Conservation (phyloP, 2,888 invertebrate species). For the Dexiosoma caninum region DNA sequence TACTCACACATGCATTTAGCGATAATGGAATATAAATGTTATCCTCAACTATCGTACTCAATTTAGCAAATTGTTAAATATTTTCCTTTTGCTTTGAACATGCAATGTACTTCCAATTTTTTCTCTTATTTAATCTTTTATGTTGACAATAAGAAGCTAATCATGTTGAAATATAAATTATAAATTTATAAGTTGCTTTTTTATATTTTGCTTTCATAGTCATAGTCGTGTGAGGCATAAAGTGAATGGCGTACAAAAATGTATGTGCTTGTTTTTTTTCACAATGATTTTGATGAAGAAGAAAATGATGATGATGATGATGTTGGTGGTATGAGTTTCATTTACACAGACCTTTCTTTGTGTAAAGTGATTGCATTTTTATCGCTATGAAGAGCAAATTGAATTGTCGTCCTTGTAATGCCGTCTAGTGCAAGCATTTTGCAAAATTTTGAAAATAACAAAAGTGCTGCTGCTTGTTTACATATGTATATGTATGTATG, state of each 20-base stretch:
- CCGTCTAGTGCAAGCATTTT: neutral
- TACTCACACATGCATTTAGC: neutral
- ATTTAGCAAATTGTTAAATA: constrained; percentile 31
- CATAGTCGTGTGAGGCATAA: neutral
- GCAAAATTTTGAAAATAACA: neutral
- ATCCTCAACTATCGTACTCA: constrained; percentile 34
- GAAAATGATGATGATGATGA: no score
- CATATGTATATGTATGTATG: neutral
- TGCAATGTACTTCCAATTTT: neutral
- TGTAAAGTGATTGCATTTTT: constrained; percentile 50
- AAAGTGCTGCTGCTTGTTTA: neutral
- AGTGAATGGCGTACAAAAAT: constrained; percentile 2
- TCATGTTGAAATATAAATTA: constrained; percentile 49
- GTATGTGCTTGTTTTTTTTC: neutral
- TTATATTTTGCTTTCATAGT: neutral
- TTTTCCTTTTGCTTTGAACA: neutral
- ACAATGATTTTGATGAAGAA: neutral
- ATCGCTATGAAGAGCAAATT: constrained; percentile 48
- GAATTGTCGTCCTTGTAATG: constrained; percentile 39
- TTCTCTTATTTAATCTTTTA: neutral
- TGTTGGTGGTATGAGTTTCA: neutral
- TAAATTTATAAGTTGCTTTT: neutral
- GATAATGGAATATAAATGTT: constrained; percentile 35
- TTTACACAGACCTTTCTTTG: constrained; percentile 13
- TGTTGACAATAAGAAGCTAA: constrained; percentile 48